Base-by-base conservation (phyloP, 1,140 invertebrate species). In the Carcinoscorpius rotundicauda region DNA sequence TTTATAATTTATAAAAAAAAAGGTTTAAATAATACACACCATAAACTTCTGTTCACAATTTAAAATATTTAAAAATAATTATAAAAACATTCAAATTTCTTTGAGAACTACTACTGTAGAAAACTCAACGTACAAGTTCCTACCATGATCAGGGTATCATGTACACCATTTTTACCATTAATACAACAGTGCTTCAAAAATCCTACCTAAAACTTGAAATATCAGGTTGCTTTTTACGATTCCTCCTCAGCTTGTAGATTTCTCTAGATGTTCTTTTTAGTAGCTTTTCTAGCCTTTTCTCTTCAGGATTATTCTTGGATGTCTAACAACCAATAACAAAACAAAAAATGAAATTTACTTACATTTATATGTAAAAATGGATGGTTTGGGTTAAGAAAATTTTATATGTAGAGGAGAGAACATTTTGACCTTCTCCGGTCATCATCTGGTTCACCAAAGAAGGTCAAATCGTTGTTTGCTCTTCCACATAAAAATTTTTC, bases 121-220 rank as follows among this genome's bases (percentile, higher is more conserved):
- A 29, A 29, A 29, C 29, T 29, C 29, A 29, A 29, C 2, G 29
- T 29, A 29, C 29, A 29, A 29, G 29, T 29, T 29, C 29, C 29
- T 29, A 29, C 29, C 29, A 29, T 29, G 29, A 29, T 29, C 29
- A 29, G 29, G 29, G 29, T 29, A 29, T 64, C 51, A 4, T 3
- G 4, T 29, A 61, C 50, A 48, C 9, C 49, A 60, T 53, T 62
- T 6, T 49, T 49, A 48, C 51, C 49, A 58, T 10, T 63, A 29
- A 5, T 64, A 9, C 9, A 6, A 48, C 49, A 29, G 9, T 49
- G 51, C 29, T 50, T 48, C 49, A 50, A 6, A 49, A 62, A 9
- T 86, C 87, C 84, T 78, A 96, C 92, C 91, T 93, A 78, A 97
- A 96, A 48, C 90, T 91, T 70, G 91, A 87, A 65, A 93, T 81